phyloP scores from a whole-genome alignment of 2,113 vertebrate species.

The Poeciliopsis prolifica region DNA sequence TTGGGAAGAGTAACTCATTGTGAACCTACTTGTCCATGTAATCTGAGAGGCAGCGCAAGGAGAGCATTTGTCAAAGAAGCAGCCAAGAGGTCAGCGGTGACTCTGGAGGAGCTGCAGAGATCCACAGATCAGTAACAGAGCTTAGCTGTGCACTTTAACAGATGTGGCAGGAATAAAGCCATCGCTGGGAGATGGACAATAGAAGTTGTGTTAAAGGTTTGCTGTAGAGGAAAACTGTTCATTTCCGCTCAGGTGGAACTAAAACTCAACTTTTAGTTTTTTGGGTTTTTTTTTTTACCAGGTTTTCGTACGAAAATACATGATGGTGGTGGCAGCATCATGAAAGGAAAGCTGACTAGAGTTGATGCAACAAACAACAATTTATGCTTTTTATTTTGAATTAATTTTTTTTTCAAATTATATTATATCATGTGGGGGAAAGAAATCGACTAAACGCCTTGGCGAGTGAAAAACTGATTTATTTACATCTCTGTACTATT shows the following conservation, averaged over 20 bases:
- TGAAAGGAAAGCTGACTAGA: background rate
- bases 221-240: background rate
- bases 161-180: too few relatives aligned
- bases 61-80: too few relatives aligned
- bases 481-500: conserved; percentile 14
- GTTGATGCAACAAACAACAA: background rate
- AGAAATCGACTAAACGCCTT: background rate
- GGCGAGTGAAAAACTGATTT: too few relatives aligned
- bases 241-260: background rate
- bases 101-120: too few relatives aligned
- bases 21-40: too few relatives aligned
- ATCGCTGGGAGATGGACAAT: too few relatives aligned
- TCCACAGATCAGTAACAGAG: background rate
- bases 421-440: background rate
- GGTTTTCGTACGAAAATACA: background rate
- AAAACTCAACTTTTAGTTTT: background rate
- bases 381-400: too few relatives aligned
- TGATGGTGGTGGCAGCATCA: background rate
- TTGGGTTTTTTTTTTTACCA: too few relatives aligned
- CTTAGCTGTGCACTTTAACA: background rate
- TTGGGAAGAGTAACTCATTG: too few relatives aligned
- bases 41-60: too few relatives aligned
- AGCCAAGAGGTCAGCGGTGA: too few relatives aligned
- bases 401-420: too few relatives aligned
- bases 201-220: background rate